Conservation (phyloP, 2,888 invertebrate species). For the Leptopterna dolabrata region DNA sequence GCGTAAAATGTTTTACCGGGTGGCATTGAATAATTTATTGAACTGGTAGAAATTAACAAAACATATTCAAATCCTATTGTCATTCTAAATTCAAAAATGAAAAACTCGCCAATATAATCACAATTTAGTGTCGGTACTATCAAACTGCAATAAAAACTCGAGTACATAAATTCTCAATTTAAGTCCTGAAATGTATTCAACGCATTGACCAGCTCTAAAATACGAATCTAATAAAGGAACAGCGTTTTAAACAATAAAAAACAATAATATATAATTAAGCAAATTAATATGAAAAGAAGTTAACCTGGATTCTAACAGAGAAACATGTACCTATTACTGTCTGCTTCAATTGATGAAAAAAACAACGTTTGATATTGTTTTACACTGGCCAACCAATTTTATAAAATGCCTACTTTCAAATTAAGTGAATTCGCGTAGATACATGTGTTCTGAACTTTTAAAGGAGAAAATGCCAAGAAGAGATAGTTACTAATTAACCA, state of each 20-base stretch:
- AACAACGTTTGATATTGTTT: neutral
- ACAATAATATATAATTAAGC: no score
- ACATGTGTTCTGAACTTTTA: neutral
- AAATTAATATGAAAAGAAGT: no score
- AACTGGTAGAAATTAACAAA: neutral
- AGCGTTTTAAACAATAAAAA: neutral
- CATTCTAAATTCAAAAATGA: neutral
- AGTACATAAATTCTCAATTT: conserved; percentile 7
- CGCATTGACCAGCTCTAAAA: neutral
- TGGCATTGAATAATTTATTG: neutral
- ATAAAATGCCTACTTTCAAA: neutral
- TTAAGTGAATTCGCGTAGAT: no score
- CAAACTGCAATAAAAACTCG: neutral
- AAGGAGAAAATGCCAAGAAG: neutral
- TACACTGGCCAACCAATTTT: neutral
- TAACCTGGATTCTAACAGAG: no score
- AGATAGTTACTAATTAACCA: neutral
- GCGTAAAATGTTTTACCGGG: neutral
- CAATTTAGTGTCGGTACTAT: neutral
- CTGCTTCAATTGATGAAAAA: no score
- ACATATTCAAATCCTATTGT: neutral
- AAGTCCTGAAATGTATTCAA: neutral
- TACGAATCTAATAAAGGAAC: neutral
- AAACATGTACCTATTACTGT: no score
- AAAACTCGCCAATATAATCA: neutral